Base-by-base conservation (phyloP, 2,113 vertebrate species). In the Ranitomeya variabilis region DNA sequence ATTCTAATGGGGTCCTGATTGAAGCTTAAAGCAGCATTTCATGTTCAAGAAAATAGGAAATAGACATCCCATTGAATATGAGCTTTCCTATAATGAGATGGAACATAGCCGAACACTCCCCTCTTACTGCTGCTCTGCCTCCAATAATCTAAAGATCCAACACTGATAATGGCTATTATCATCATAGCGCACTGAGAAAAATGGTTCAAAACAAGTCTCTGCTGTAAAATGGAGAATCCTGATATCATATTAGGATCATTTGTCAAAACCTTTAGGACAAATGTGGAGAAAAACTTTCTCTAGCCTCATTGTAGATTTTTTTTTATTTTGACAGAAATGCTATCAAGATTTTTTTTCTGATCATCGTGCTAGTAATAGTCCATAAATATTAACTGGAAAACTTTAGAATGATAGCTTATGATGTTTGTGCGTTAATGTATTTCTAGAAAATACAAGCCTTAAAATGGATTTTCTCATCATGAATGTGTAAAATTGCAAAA, bases 1-100 rank as follows among this genome's bases (percentile, higher is more conserved):
- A 83, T 90, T 91, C 67, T 74, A 87, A 81, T 69, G 80, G 13
- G 67, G 57, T 83, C 67, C 80, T 88, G 87, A 88, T 88, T 82
- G 87, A 83, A 83, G 67, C 69, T 80, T 88, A 83, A 74, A 82
- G 51, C 14, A 18, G 62, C 52, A 80, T 80, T 87, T 79, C 79
- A 76, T 62, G 87, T 60, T 71, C 66, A 71, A 81, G 74, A 86
- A 83, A 60, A 88, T 31, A 73, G 79, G 37, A 83, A 82, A 83
- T 83, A 83, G 45, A 73, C 55, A 64, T 82, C 80, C 64, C 73
- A 51, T 60, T 23, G 51, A 62, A 83, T 81, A 57, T 54, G 66
- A 60, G 67, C 45, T 11, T 37, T 74, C 21, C n/a, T 31, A 76
- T 54, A 71, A 87, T 83, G 87, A 87, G 62, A 88, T 64, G 6